Base-by-base conservation (phyloP, 2,113 vertebrate genomes). In the Pelmatolapia mariae region DNA sequence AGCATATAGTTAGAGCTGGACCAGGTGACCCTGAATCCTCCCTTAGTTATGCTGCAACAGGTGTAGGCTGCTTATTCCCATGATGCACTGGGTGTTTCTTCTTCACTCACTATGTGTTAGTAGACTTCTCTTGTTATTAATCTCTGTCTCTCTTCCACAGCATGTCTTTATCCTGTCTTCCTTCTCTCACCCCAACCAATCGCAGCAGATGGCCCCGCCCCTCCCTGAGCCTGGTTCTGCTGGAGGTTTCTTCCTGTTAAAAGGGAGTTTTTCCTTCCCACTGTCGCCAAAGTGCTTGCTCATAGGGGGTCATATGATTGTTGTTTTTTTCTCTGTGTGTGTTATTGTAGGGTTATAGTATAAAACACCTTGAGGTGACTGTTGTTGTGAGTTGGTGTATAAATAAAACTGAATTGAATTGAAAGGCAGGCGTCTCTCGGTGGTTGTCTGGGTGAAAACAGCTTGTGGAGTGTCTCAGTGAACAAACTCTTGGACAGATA, bases 21-120 rank as follows among this genome's bases (percentile, higher is more conserved):
- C 10, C 53, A 54, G 53, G 53, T 54, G 53, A 54, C 52, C 52
- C 52, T 22, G 52, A 4, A 53, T 53, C 52, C 19, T 53, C 52
- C n/a, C 53, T 54, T 24, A 54, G 10, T 54, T 12, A 54, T 54
- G n/a, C 6, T 54, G n/a, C 10, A 24, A 12, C 0, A 24, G 6
- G 0, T 0, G 19, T 6, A 22, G 10, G 5, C 52, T 54, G 52
- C 52, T 1, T 2, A 54, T 54, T 54, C 52, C 52, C 52, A 56
- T 24, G 53, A 56, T 56, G 53, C 22, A 56, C 0, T 54, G 53
- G 3, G 10, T 22, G 1, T 22, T 54, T 12, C n/a, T 54, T 22
- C 3, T 10, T 24, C 22, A 24, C 53, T 56, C 22, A 4, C 12
- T 57, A 5, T 59, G 56, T 59, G 2, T 59, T 59, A 8, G 0